Percentiles rank a stretch among this genome's conserved stretches.
Conservation (phyloP, 1,140 invertebrate species). For the Holcopasites calliopsidis region DNA sequence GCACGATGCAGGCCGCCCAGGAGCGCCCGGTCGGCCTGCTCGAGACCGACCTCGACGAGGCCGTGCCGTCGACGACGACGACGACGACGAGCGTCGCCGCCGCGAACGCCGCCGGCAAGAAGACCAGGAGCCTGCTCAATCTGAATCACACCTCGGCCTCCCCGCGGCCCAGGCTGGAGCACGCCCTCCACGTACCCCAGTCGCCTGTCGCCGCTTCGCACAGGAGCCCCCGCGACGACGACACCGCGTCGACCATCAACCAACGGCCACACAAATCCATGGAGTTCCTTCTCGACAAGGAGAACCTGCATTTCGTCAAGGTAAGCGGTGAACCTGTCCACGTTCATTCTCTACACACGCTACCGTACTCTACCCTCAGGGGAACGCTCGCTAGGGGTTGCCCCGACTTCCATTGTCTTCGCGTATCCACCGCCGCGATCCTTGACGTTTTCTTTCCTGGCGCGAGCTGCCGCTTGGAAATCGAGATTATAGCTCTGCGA, state of each 20-base stretch:
- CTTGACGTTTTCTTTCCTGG: no score
- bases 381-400: no score
- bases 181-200: constrained; percentile 75
- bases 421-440: no score
- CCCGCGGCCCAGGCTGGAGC: constrained; percentile 66
- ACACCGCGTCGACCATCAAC: constrained; percentile 71
- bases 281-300: constrained; percentile 95
- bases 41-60: constrained; percentile 92
- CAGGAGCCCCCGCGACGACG: constrained; percentile 65
- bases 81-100: constrained; percentile 65
- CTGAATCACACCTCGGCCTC: constrained; percentile 82
- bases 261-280: constrained; percentile 91
- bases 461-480: no score
- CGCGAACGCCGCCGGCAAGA: constrained; percentile 80
- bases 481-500: no score
- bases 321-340: constrained; percentile 74
- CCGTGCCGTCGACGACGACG: constrained; percentile 61
- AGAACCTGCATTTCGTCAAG: constrained; percentile 89
- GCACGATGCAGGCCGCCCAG: constrained; percentile 77
- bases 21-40: constrained; percentile 84
- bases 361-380: not conserved
- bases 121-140: constrained; percentile 89
- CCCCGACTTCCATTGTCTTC: no score
- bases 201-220: constrained; percentile 71
- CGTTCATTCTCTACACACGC: not conserved